A percentile compares a stretch with the other conserved stretches of the same genome.
These are phyloP conservation scores for Microplitis mediator DNA, from an alignment of 1,140 invertebrate genomes.

Conservation along the genomic window DNA sequence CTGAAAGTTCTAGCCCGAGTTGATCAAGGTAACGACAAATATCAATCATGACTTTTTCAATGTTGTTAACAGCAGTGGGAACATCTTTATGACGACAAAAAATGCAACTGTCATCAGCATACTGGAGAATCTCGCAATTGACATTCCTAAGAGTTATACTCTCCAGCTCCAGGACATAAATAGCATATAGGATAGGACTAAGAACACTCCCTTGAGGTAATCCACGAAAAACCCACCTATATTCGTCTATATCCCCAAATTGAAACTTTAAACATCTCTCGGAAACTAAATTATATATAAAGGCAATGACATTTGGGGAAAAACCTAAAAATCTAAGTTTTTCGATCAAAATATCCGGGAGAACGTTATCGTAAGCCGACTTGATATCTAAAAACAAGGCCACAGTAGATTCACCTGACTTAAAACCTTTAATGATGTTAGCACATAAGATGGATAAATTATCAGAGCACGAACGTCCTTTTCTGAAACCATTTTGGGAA, in stretches of 20 bases:
- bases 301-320: background rate
- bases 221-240: constrained; percentile 1
- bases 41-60: background rate
- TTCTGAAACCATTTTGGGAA: constrained; percentile 28
- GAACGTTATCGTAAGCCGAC: constrained; percentile 25
- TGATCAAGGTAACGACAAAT: background rate
- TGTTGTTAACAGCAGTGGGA: background rate
- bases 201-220: constrained; percentile 29
- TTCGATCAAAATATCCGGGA: constrained; percentile 20
- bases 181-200: constrained; percentile 24
- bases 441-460: constrained; percentile 9
- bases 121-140: background rate
- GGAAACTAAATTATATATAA: constrained; percentile 19
- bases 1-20: constrained; percentile 3
- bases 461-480: constrained; percentile 26
- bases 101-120: constrained; percentile 25
- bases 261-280: background rate
- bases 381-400: constrained; percentile 34
- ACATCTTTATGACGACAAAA: background rate
- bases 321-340: constrained; percentile 13
- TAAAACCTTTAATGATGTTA: constrained; percentile 13
- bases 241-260: background rate
- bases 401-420: background rate
- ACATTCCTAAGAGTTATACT: background rate
- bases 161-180: background rate